Evolutionary conservation across 2,888 invertebrate species (phyloP), one percentile per base, ranked within the genome.

Genomic region (Drosophila birchii): DNA sequence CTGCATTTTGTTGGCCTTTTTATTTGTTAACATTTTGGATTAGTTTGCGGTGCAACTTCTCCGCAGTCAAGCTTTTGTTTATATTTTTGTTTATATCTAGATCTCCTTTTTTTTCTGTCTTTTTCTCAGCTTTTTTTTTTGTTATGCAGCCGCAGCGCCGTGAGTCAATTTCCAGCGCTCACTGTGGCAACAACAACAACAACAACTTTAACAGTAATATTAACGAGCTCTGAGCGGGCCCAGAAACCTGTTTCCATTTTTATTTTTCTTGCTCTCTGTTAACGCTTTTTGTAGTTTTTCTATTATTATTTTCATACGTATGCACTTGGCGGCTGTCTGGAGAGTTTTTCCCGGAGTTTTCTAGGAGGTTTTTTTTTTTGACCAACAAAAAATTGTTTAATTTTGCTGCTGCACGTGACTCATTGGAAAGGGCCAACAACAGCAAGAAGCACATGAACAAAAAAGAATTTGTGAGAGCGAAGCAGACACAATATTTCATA

Each of bases 341-440:
- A 14, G 41, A 61, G 55, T 43, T 61, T 54, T 47, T 57, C 32
- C 8, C 3, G n/a, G 34, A 57, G 44, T 58, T 39, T 39, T 20
- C 39, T 39, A 32, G 6, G n/a, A 39, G 39, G 20, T 60, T 60
- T 51, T 9, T 20, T 32, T 60, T 60, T 51, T 9, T 20, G 14
- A 20, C 51, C 54, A 7, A 5, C 14, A 36, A 36, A 29, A 29
- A 51, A 59, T n/a, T 32, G 23, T 55, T 41, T 29, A 55, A 55
- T 43, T 60, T 34, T 34, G 64, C 12, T 29, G 29, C 81, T 55
- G 62, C 83, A 76, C 81, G 78, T 81, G 81, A 81, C 69, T 80
- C 45, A 44, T 54, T 23, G 32, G 32, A 8, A 20, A 20, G 34
- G 51, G 51, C 34, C 51, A 32, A 18, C 14, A 51, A 51, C 34